phyloP scores from a whole-genome alignment of 2,888 invertebrate genomes.

The Brenthis hecate region DNA sequence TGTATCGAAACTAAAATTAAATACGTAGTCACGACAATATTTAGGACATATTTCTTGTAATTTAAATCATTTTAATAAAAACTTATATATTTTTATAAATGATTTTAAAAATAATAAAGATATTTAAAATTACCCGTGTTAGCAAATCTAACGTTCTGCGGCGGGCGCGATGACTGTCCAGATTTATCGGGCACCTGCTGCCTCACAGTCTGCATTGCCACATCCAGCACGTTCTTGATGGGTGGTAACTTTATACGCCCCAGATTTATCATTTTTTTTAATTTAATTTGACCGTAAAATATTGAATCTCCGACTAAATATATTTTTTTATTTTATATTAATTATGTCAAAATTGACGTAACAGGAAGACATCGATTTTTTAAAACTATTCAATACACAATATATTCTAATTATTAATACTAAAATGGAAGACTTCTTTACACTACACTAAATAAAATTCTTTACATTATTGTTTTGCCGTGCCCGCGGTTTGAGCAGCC shows the following conservation, averaged over 20 bases:
- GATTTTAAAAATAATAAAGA: too few species aligned
- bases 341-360: conserved; percentile 47
- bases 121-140: conserved; percentile 65
- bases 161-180: conserved; percentile 74
- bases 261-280: conserved; percentile 62
- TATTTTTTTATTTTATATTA: conserved; percentile 33
- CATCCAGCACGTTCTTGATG: conserved; percentile 88
- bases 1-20: too few species aligned
- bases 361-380: conserved; percentile 50
- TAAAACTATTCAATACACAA: conserved; percentile 24
- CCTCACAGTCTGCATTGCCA: conserved; percentile 91
- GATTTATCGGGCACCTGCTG: conserved; percentile 88
- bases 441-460: conserved; percentile 56
- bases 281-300: conserved; percentile 27
- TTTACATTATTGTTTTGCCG: conserved; percentile 45
- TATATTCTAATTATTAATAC: conserved; percentile 33
- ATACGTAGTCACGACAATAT: too few species aligned
- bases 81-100: neutral
- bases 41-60: too few species aligned
- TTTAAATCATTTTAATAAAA: conserved; percentile 1
- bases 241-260: conserved; percentile 87
- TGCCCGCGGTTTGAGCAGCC: conserved; percentile 54
- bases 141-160: conserved; percentile 80
- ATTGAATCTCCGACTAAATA: conserved; percentile 30
- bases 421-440: conserved; percentile 78